Percentiles rank a stretch among this genome's conserved stretches.
These are phyloP conservation scores for Tilapia sparmanii DNA, from an alignment of 2,113 vertebrate genomes.

Conservation along the genomic window DNA sequence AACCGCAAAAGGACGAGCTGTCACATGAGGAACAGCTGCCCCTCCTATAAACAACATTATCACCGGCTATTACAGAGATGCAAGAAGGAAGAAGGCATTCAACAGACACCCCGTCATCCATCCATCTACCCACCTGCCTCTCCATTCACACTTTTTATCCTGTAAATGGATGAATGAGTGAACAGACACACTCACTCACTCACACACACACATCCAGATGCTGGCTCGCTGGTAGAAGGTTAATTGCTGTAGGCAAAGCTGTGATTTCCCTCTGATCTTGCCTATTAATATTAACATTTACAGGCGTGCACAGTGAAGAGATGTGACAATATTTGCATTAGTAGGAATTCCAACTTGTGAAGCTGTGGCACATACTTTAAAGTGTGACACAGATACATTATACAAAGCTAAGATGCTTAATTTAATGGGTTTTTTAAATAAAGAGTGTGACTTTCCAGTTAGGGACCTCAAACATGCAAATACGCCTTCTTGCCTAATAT, in stretches of 20 bases:
- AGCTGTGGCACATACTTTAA: not conserved
- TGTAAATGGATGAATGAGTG: not conserved
- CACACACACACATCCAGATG: not conserved
- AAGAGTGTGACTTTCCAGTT: not conserved
- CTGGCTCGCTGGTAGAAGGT: not conserved
- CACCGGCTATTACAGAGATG: conserved; percentile 36
- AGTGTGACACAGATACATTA: not conserved
- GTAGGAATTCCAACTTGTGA: not conserved
- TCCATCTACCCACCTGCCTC: not conserved
- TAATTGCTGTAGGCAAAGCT: not conserved
- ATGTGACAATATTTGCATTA: not conserved
- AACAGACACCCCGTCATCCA: not conserved
- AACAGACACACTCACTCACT: not conserved
- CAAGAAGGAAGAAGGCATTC: not conserved
- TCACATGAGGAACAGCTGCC: conserved; percentile 49
- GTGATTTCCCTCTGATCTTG: not conserved
- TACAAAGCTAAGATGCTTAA: not conserved
- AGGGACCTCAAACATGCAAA: not conserved
- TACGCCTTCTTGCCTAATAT: not conserved
- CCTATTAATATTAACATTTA: not conserved
- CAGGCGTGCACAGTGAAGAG: not conserved
- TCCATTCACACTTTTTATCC: not conserved
- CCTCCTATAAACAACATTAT: conserved; percentile 52
- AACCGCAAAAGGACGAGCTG: conserved; percentile 32
- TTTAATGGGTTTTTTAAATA: not conserved